phyloP scores from a whole-genome alignment of 2,888 invertebrate genomes.

The Meiosimyza decipiens region DNA sequence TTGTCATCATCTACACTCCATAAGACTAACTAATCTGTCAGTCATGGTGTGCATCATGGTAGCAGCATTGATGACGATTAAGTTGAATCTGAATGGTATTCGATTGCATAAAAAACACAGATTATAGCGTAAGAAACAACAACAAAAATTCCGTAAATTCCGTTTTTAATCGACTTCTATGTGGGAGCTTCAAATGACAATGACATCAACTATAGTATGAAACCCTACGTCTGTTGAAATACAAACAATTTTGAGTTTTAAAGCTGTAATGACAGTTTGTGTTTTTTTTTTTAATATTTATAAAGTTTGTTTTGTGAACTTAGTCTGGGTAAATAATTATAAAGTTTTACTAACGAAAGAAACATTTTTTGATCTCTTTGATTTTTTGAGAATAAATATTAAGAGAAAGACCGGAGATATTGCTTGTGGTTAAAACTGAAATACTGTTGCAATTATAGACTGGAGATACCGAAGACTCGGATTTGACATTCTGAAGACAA shows the following conservation, averaged over 20 bases:
- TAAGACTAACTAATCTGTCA: constrained; percentile 43
- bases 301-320: too few relatives aligned
- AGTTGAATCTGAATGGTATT: constrained; percentile 45
- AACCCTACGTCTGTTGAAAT: constrained; percentile 26
- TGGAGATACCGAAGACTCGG: too few relatives aligned
- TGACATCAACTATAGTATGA: constrained; percentile 28
- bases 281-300: too few relatives aligned
- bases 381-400: too few relatives aligned
- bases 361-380: too few relatives aligned
- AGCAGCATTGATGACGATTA: constrained; percentile 42
- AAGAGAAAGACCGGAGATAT: too few relatives aligned
- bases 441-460: too few relatives aligned
- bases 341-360: too few relatives aligned
- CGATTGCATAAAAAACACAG: constrained; percentile 35
- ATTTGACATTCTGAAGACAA: too few relatives aligned
- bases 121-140: background rate
- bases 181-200: background rate
- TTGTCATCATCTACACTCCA: constrained; percentile 6
- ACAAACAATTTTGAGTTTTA: background rate
- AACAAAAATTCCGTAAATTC: constrained; percentile 36
- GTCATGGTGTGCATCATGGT: constrained; percentile 41
- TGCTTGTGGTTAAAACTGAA: too few relatives aligned
- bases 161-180: constrained; percentile 43
- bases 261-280: background rate
- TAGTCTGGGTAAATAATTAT: too few relatives aligned